Base-by-base conservation (phyloP, 2,888 invertebrate genomes). In the Sphaeridia pumilis region DNA sequence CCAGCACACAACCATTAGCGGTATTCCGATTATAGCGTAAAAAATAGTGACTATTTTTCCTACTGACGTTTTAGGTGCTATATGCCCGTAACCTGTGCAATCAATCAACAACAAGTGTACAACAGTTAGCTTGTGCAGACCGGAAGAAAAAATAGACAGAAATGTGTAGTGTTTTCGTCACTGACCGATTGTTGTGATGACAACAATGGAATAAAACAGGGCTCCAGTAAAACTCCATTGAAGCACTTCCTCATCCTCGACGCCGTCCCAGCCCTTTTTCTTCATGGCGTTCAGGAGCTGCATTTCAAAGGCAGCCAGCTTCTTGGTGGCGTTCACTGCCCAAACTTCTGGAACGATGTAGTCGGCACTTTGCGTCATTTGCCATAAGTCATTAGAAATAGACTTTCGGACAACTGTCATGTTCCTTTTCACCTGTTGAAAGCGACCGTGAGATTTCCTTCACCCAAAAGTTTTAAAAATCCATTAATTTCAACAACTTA, bases 1-100 rank as follows among this genome's bases (percentile, higher is more conserved):
- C 60, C 94, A 78, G 67, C 93, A 94, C 20, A 94, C 78, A 66
- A 94, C 78, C 90, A 94, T 93, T 61, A 94, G 75, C 0, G 94
- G 94, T 64, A 94, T 94, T 2, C 75, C 94, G 60, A 93, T 77
- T 69, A 94, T 92, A 24, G 93, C 93, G 73, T 94, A 94, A 70
- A 94, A 84, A 67, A 94, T 93, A 14, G 94, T 94, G 61, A 89
- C 85, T 61, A 93, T 85, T 72, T 93, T 93, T 38, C 94, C 94
- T 69, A 84, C 84, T 67, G 84, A 81, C 0, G 94, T 94, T 74
- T 89, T 90, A 1, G 93, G 93, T 0, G 92, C 85, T 56, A 93
- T 90, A 71, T 94, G 90, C 5, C 93, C 94, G 71, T 93, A 94
- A 34, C 93, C 92, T 92, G 14, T 31, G 31, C 31, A 31, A 31